Conservation (phyloP, 30 jellyfish, hydroid and myxozoan species). For the Morbakka virulenta region DNA sequence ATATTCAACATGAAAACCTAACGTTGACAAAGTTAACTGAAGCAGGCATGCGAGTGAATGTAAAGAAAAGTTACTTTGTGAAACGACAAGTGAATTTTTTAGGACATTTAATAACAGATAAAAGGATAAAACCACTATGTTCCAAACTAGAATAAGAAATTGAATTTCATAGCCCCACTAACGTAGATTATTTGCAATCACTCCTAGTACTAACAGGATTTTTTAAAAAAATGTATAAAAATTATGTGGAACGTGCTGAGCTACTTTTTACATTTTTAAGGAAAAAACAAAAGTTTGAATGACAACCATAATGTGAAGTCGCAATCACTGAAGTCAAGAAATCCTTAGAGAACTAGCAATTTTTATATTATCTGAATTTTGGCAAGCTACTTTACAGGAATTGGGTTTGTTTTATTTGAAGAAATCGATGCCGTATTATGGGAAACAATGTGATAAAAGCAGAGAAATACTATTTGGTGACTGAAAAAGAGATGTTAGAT, state of each 20-base stretch:
- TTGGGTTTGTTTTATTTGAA: neutral
- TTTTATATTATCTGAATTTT: neutral
- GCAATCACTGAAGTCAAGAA: neutral
- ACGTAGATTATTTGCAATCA: neutral
- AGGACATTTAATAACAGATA: too few relatives aligned
- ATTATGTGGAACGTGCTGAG: neutral
- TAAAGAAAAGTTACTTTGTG: neutral
- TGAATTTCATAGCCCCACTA: neutral
- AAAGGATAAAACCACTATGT: too few relatives aligned
- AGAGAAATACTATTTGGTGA: neutral
- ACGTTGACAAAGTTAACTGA: neutral
- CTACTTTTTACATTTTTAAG: neutral
- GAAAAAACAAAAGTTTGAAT: neutral
- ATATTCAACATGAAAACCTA: neutral
- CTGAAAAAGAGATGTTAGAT: neutral
- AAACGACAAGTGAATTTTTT: neutral
- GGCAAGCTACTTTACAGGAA: neutral
- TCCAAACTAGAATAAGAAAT: neutral
- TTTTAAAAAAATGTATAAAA: neutral
- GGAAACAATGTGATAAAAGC: neutral
- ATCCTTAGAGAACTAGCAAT: neutral
- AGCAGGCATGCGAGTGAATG: neutral
- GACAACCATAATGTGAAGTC: neutral
- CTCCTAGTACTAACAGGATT: neutral
- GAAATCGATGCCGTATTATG: neutral